Conservation (phyloP, 2,113 vertebrate genomes). For the Thymallus thymallus region DNA sequence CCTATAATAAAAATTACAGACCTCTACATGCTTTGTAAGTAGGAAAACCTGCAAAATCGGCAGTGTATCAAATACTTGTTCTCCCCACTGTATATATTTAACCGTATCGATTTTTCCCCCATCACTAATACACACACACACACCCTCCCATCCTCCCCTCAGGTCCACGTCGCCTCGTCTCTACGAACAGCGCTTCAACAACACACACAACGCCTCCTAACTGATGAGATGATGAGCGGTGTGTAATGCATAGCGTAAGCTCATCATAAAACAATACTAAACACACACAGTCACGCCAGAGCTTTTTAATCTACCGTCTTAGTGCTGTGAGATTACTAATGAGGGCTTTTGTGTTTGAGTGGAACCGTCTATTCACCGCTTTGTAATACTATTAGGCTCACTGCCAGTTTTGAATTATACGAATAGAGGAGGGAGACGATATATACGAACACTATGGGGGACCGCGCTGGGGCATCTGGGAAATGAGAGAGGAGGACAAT, state of each 20-base stretch:
- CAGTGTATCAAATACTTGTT: too few species aligned
- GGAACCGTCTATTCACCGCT: constrained; percentile 40
- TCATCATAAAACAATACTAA: constrained; percentile 22
- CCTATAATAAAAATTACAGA: too few species aligned
- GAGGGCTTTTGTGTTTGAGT: constrained; percentile 48
- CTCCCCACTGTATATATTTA: too few species aligned
- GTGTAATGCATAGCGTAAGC: constrained; percentile 39
- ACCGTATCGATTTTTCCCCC: too few species aligned
- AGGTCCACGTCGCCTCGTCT: neutral
- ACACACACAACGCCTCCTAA: constrained; percentile 16
- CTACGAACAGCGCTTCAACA: constrained; percentile 34
- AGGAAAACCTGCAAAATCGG: too few species aligned
- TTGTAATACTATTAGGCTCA: constrained; percentile 29
- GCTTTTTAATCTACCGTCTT: constrained; percentile 59
- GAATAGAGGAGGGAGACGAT: neutral
- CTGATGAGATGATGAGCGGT: constrained; percentile 28
- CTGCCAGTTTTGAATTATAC: constrained; percentile 24
- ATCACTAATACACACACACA: neutral
- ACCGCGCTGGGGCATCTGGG: constrained; percentile 23
- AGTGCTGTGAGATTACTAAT: constrained; percentile 55
- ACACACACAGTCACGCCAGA: constrained; percentile 30
- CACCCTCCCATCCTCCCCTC: neutral
- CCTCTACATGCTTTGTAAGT: too few species aligned
- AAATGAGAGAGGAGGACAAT: constrained; percentile 20
- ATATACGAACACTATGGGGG: constrained; percentile 32